These are phyloP conservation scores for Nephrotoma appendiculata DNA, from an alignment of 2,888 invertebrate species.

Conservation along the genomic window DNA sequence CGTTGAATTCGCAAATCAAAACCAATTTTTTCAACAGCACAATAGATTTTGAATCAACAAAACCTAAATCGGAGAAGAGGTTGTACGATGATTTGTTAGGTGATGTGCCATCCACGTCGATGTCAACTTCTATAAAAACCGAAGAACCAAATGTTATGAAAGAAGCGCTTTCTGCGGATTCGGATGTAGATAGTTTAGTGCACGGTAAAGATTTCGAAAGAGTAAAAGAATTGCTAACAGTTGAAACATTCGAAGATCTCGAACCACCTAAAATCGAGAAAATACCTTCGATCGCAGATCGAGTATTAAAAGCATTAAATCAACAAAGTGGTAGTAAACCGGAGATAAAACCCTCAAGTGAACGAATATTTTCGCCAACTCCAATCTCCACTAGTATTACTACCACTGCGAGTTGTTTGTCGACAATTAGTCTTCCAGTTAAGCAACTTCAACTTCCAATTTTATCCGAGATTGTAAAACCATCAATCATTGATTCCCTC, in stretches of 20 bases:
- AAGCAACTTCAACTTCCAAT: constrained; percentile 8
- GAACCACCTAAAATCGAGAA: constrained; percentile 28
- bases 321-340: constrained; percentile 37
- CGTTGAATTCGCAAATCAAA: background rate
- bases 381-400: background rate
- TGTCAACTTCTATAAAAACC: background rate
- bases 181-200: constrained; percentile 15
- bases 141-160: background rate
- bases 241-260: constrained; percentile 26
- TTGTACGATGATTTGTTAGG: background rate
- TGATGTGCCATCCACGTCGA: background rate
- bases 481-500: background rate
- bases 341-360: constrained; percentile 29
- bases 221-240: constrained; percentile 25
- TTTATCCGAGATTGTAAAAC: background rate
- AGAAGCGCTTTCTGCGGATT: background rate
- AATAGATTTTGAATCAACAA: background rate
- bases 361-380: constrained; percentile 12
- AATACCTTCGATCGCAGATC: constrained; percentile 46
- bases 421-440: constrained; percentile 11
- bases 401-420: background rate
- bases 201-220: constrained; percentile 24
- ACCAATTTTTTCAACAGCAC: background rate
- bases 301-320: constrained; percentile 41
- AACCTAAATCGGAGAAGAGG: background rate